Evolutionary conservation across 2,113 vertebrate genomes (phyloP).

Genomic region (Periophthalmodon schlosseri): DNA sequence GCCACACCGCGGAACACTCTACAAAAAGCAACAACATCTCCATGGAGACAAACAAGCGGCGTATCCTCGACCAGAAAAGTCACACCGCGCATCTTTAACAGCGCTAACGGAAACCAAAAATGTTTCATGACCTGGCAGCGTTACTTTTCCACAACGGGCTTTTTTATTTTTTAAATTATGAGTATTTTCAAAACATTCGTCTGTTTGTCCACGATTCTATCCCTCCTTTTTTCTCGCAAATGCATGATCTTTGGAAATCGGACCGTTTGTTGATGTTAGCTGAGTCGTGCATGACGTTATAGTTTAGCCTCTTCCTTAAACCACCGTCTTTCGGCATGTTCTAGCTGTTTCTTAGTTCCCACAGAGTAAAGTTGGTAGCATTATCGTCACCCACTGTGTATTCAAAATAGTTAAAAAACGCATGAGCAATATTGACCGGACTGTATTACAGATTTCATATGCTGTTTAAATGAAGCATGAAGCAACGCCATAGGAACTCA

Average conservation of each 20-base stretch:
- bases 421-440: conserved; percentile 69
- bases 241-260: conserved; percentile 55
- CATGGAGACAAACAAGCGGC: no score
- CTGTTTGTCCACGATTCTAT: neutral
- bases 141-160: neutral
- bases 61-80: neutral
- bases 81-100: neutral
- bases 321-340: conserved; percentile 53
- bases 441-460: conserved; percentile 25
- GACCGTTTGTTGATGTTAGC: conserved; percentile 27
- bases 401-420: conserved; percentile 41
- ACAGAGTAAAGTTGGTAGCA: conserved; percentile 25
- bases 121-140: neutral
- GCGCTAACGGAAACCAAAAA: neutral
- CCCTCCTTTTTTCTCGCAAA: conserved; percentile 31
- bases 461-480: conserved; percentile 63
- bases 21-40: neutral
- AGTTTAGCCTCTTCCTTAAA: neutral
- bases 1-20: neutral
- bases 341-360: conserved; percentile 39
- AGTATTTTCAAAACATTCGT: neutral
- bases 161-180: neutral
- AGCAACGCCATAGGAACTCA: conserved; percentile 27
- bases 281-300: conserved; percentile 62
- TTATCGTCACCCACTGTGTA: conserved; percentile 44